Conservation (phyloP, 2,797 vertebrate genomes). For the Falco columbarius region DNA sequence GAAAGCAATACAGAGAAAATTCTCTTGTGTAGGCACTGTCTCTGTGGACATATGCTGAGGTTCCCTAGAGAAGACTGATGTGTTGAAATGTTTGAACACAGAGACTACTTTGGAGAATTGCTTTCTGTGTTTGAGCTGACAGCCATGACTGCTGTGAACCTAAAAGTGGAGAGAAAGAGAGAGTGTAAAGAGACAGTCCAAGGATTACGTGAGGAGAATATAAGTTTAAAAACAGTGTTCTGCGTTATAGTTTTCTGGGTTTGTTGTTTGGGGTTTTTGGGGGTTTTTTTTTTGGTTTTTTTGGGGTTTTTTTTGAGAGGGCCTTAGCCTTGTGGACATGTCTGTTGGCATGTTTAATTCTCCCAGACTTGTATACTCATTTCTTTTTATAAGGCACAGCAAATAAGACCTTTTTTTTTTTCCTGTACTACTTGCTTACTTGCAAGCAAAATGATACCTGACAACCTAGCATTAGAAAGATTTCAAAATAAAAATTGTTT, state of each 20-base stretch:
- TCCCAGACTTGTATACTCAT: neutral
- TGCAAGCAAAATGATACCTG: neutral
- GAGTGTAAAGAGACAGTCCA: neutral
- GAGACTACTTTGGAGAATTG: slow-evolving; percentile 19
- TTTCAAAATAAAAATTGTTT: neutral
- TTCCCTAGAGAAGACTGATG: neutral
- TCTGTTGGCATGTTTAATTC: neutral
- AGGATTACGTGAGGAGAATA: neutral
- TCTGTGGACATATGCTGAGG: neutral
- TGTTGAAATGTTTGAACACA: slow-evolving; percentile 40
- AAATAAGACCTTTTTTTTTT: neutral
- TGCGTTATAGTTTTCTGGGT: neutral
- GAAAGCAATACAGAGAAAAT: neutral
- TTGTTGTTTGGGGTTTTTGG: neutral
- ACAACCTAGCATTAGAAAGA: neutral
- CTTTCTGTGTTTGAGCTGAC: slow-evolving; percentile 43
- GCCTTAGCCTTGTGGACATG: neutral
- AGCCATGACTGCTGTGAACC: slow-evolving; percentile 25
- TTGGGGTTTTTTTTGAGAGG: neutral
- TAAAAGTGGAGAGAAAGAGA: neutral
- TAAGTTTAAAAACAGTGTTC: neutral
- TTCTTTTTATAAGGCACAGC: neutral
- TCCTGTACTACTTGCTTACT: neutral
- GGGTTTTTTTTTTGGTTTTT: neutral
- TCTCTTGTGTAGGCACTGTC: neutral